A percentile compares a stretch with the other conserved stretches of the same genome.
Evolutionary conservation across 2,888 invertebrate genomes (phyloP).

Genomic region (Diplolepis rosae): DNA sequence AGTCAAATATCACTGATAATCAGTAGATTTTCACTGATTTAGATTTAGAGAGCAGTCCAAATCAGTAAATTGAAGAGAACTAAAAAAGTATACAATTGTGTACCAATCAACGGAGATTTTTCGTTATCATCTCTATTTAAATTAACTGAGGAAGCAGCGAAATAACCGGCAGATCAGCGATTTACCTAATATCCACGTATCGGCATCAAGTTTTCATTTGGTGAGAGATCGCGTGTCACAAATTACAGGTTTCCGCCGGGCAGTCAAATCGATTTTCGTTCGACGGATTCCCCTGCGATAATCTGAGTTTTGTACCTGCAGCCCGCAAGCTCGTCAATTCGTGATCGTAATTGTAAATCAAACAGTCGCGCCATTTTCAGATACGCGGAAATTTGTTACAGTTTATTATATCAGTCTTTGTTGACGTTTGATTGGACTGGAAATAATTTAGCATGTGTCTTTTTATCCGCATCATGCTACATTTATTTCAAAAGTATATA

Average conservation of each 20-base stretch:
- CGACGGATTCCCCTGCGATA: slow-evolving; percentile 51
- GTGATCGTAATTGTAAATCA: slow-evolving; percentile 52
- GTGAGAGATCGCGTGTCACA: slow-evolving; percentile 68
- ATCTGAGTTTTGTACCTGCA: slow-evolving; percentile 37
- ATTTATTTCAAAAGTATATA: no score
- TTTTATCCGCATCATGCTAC: no score
- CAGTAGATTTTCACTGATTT: no score
- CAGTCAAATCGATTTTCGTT: slow-evolving; percentile 67
- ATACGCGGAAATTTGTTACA: slow-evolving; percentile 37
- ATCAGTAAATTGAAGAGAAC: no score
- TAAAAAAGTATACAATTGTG: no score
- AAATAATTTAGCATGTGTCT: no score
- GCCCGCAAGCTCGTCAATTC: slow-evolving; percentile 36
- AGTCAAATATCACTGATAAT: no score
- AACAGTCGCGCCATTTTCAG: slow-evolving; percentile 51
- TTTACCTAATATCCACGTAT: slow-evolving; percentile 55
- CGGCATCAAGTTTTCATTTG: slow-evolving; percentile 64
- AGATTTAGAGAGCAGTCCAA: no score
- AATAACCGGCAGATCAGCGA: slow-evolving; percentile 45
- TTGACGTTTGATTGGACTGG: slow-evolving; percentile 16
- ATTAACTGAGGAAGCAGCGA: not conserved
- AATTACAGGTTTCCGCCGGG: slow-evolving; percentile 66
- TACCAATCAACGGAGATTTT: not conserved
- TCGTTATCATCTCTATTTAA: not conserved
- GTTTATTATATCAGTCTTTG: slow-evolving; percentile 1